Evolutionary conservation across 2,113 vertebrate genomes (phyloP).

Genomic region (Fregata magnificens): DNA sequence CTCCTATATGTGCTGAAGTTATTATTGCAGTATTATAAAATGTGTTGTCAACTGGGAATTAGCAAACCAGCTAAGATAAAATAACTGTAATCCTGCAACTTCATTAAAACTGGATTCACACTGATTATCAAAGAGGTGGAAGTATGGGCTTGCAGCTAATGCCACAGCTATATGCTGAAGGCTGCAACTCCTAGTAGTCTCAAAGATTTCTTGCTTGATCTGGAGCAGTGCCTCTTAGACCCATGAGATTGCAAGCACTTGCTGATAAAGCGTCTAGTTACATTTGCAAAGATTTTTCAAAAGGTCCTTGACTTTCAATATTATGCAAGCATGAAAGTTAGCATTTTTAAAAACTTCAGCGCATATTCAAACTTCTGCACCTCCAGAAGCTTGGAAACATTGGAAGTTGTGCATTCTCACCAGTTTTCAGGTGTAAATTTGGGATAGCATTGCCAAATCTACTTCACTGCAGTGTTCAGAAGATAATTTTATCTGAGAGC

Average conservation of each 20-base stretch:
- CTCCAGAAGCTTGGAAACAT: not conserved
- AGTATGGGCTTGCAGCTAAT: not conserved
- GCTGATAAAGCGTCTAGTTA: not conserved
- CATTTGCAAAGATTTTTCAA: not conserved
- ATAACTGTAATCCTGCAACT: not conserved
- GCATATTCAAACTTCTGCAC: not conserved
- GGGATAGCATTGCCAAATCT: not conserved
- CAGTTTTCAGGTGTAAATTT: not conserved
- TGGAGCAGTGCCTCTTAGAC: not conserved
- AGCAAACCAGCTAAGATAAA: conserved; percentile 10
- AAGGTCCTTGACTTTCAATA: not conserved
- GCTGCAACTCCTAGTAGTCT: not conserved
- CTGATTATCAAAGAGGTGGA: not conserved
- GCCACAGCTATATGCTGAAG: not conserved
- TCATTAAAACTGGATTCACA: conserved; percentile 23
- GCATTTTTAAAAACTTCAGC: not conserved
- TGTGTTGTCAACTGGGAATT: not conserved
- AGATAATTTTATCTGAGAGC: not conserved
- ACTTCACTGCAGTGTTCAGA: not conserved
- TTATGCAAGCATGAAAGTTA: not conserved
- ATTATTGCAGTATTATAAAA: not conserved
- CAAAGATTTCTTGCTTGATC: not conserved
- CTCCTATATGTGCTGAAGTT: not conserved
- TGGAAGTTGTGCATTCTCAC: not conserved
- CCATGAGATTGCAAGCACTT: not conserved